Conservation (phyloP, 2,888 invertebrate species). For the Synergus laeviventris region DNA sequence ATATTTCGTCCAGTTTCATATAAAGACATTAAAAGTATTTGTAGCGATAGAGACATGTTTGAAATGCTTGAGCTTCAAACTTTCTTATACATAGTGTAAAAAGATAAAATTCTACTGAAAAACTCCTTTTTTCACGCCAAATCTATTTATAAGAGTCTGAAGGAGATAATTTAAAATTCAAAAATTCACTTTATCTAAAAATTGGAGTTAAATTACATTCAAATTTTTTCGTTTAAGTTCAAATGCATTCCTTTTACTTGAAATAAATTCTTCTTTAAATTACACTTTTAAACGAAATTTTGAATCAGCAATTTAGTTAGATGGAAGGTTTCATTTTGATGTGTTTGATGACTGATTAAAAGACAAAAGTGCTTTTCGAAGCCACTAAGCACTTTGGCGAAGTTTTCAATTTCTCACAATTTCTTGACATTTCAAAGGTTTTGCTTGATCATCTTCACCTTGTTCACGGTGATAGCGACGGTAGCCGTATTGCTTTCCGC, state of each 20-base stretch:
- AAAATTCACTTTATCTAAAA: not conserved
- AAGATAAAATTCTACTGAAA: not conserved
- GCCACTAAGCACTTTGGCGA: not conserved
- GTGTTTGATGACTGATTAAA: not conserved
- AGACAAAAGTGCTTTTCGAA: too few relatives aligned
- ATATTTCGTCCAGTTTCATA: too few relatives aligned
- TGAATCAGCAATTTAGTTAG: not conserved
- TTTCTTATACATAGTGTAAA: not conserved
- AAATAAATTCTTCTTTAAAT: slow-evolving; percentile 35
- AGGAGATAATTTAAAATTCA: not conserved
- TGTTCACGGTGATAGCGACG: slow-evolving; percentile 95
- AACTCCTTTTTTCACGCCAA: not conserved
- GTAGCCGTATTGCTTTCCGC: slow-evolving; percentile 94
- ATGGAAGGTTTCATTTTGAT: not conserved
- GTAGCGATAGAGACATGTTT: too few relatives aligned
- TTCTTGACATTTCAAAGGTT: slow-evolving; percentile 79
- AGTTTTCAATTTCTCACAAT: not conserved
- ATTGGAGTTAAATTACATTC: not conserved
- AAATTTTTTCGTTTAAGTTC: slow-evolving; percentile 22
- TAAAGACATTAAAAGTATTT: too few relatives aligned
- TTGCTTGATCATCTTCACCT: slow-evolving; percentile 96
- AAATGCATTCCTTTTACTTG: slow-evolving; percentile 24
- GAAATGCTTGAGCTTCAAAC: too few relatives aligned
- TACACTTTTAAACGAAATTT: not conserved
- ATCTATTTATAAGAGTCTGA: slow-evolving; percentile 3